phyloP scores from a whole-genome alignment of 2,888 invertebrate genomes.

The Tromatobia lineatoria region DNA sequence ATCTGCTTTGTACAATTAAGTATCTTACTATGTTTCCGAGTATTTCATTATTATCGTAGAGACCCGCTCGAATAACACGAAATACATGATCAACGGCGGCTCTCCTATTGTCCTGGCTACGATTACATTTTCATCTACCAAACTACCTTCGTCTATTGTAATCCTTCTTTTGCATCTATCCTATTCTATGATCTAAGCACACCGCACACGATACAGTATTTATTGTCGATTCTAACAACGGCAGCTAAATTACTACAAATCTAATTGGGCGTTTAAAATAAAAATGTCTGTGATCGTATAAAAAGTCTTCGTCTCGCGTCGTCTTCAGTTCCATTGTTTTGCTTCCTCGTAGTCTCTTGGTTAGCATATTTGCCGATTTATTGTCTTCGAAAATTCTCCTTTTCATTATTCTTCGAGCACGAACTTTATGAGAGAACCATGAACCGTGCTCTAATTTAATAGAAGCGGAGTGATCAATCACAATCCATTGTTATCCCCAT shows the following conservation, averaged over 20 bases:
- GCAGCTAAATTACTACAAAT: slow-evolving; percentile 32
- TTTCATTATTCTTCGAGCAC: slow-evolving; percentile 21
- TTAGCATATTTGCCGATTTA: background rate
- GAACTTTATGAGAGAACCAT: slow-evolving; percentile 45
- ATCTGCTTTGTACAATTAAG: slow-evolving; percentile 34
- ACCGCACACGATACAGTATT: slow-evolving; percentile 24
- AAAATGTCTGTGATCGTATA: slow-evolving; percentile 45
- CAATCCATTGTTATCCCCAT: background rate
- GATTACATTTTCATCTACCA: slow-evolving; percentile 31
- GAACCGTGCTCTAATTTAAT: slow-evolving; percentile 49
- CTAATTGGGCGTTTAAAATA: slow-evolving; percentile 37
- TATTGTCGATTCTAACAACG: slow-evolving; percentile 25
- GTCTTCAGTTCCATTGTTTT: background rate
- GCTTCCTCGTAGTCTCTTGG: background rate
- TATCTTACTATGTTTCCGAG: slow-evolving; percentile 78
- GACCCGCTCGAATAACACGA: slow-evolving; percentile 51
- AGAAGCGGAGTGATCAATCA: slow-evolving; percentile 20
- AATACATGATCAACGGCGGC: slow-evolving; percentile 26
- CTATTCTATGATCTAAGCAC: slow-evolving; percentile 25
- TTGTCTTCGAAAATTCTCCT: background rate
- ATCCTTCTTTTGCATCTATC: background rate
- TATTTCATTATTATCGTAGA: slow-evolving; percentile 77
- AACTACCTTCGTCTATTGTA: background rate
- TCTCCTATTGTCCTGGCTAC: slow-evolving; percentile 16
- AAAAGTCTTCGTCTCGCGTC: slow-evolving; percentile 38